A percentile compares a stretch with the other conserved stretches of the same genome.
Conservation (phyloP, 2,888 invertebrate species). For the Pyralis farinalis region DNA sequence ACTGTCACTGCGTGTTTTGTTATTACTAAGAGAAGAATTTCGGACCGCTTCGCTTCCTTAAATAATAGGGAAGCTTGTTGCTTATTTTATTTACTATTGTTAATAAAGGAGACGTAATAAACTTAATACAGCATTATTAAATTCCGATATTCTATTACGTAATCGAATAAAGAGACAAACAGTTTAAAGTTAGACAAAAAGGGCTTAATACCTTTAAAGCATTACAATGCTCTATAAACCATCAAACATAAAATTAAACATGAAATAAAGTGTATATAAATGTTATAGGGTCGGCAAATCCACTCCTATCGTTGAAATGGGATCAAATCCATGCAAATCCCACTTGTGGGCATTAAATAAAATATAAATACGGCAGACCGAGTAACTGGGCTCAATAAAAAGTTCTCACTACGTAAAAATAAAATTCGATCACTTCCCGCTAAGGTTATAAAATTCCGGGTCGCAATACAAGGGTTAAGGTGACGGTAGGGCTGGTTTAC, state of each 20-base stretch:
- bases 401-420: constrained; percentile 63
- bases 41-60: too few species aligned
- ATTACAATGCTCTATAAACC: too few species aligned
- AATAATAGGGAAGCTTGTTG: too few species aligned
- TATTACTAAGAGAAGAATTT: too few species aligned
- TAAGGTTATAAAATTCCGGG: constrained; percentile 50
- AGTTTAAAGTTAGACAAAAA: too few species aligned
- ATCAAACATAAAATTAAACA: neutral
- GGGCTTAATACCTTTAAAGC: too few species aligned
- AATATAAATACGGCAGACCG: constrained; percentile 61
- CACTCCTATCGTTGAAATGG: constrained; percentile 30
- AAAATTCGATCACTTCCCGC: constrained; percentile 57
- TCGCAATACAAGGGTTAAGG: constrained; percentile 47
- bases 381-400: constrained; percentile 58
- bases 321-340: constrained; percentile 66
- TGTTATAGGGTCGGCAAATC: constrained; percentile 28
- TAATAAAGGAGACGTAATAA: too few species aligned
- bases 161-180: too few species aligned
- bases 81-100: too few species aligned
- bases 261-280: constrained; percentile 20
- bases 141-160: too few species aligned
- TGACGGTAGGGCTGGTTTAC: constrained; percentile 22
- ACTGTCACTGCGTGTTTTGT: too few species aligned
- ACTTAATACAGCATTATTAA: too few species aligned
- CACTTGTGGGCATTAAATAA: constrained; percentile 64